Conservation (phyloP, 2,797 vertebrate species). For the Aratinga solstitialis region DNA sequence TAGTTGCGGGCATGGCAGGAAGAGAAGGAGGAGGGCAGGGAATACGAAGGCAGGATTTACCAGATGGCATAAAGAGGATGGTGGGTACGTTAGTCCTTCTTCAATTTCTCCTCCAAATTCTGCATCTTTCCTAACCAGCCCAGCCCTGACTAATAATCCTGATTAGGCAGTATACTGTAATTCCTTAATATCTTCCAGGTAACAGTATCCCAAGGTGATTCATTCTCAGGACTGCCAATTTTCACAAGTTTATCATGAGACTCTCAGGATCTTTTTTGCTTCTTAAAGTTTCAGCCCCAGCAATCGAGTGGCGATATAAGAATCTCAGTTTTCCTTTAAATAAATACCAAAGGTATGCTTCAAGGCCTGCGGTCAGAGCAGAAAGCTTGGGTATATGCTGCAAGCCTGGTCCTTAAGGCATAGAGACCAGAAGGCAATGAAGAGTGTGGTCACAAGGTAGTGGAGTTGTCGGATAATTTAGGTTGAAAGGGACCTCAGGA, state of each 20-base stretch:
- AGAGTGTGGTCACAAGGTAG: background rate
- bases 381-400: background rate
- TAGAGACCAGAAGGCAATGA: background rate
- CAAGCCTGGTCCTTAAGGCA: background rate
- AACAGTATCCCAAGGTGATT: background rate
- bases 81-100: background rate
- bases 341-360: background rate
- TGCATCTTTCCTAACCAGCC: background rate
- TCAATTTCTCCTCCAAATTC: background rate
- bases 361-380: fast-evolving
- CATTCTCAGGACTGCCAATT: background rate
- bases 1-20: background rate
- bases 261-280: background rate
- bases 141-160: background rate
- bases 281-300: background rate
- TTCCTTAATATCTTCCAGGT: slow-evolving; percentile 17
- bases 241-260: slow-evolving; percentile 24
- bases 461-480: background rate
- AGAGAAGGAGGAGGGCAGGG: background rate
- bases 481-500: background rate
- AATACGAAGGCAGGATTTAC: background rate
- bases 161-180: background rate
- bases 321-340: slow-evolving; percentile 19
- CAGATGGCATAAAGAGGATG: background rate
- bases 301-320: background rate